Conservation (phyloP, 2,888 invertebrate species). For the Diplolepis rosae region DNA sequence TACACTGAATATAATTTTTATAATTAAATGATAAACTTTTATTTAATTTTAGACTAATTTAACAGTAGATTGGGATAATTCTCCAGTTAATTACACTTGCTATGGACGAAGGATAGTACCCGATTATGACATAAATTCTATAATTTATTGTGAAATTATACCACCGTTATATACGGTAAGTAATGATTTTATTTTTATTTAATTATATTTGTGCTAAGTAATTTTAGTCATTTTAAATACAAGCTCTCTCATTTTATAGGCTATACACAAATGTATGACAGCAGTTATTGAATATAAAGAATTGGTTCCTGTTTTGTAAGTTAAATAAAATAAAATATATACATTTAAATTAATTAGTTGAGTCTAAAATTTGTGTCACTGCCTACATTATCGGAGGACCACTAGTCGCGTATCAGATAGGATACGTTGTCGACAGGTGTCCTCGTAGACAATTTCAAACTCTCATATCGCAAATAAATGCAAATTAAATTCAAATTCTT, state of each 20-base stretch:
- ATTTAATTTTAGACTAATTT: slow-evolving; percentile 76
- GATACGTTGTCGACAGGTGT: no score
- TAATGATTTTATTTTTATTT: slow-evolving; percentile 22
- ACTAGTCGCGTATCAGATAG: no score
- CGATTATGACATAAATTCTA: slow-evolving; percentile 72
- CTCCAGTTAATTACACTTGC: slow-evolving; percentile 78
- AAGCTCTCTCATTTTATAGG: slow-evolving; percentile 72
- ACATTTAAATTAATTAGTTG: no score
- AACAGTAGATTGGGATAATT: slow-evolving; percentile 78
- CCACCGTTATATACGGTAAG: slow-evolving; percentile 77
- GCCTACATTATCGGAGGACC: no score
- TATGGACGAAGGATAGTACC: slow-evolving; percentile 75
- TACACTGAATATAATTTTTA: neutral
- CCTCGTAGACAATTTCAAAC: no score
- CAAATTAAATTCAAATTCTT: no score
- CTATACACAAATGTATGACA: slow-evolving; percentile 82
- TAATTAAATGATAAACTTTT: neutral
- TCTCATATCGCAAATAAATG: no score
- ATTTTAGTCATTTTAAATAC: slow-evolving; percentile 12
- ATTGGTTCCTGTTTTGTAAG: slow-evolving; percentile 82
- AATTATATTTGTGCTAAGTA: neutral
- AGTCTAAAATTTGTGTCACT: no score
- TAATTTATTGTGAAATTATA: slow-evolving; percentile 76
- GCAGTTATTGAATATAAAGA: slow-evolving; percentile 79
- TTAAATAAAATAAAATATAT: slow-evolving; percentile 47